phyloP scores from a whole-genome alignment of 2,888 invertebrate species.

The Nasonovia ribisnigri region DNA sequence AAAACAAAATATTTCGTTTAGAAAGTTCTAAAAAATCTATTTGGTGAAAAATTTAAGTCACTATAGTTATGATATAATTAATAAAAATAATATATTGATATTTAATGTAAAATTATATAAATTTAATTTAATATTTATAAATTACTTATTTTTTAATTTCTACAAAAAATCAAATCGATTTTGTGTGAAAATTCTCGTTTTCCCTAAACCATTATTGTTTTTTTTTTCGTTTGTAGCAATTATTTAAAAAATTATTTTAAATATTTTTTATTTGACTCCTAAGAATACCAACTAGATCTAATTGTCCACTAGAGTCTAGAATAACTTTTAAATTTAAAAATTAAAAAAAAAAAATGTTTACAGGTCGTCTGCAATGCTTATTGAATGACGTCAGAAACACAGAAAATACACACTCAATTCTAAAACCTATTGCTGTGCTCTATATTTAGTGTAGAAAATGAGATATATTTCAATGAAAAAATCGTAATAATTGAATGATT shows the following conservation, averaged over 20 bases:
- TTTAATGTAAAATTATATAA: too few relatives aligned
- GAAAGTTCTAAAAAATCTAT: neutral
- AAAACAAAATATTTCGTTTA: neutral
- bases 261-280: neutral
- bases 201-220: neutral
- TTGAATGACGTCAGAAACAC: too few relatives aligned
- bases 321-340: neutral
- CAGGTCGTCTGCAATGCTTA: too few relatives aligned
- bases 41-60: neutral
- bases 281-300: neutral
- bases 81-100: too few relatives aligned
- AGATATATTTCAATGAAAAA: too few relatives aligned
- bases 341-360: neutral
- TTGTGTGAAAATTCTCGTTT: neutral
- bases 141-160: too few relatives aligned
- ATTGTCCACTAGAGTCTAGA: accelerated
- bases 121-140: too few relatives aligned
- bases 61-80: neutral
- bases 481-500: too few relatives aligned
- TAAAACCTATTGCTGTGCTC: too few relatives aligned
- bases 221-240: neutral
- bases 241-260: neutral
- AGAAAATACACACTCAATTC: too few relatives aligned
- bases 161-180: neutral
- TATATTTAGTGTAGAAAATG: too few relatives aligned